Evolutionary conservation across 2,888 invertebrate genomes (phyloP).

Genomic region (Oeneis ivallda): DNA sequence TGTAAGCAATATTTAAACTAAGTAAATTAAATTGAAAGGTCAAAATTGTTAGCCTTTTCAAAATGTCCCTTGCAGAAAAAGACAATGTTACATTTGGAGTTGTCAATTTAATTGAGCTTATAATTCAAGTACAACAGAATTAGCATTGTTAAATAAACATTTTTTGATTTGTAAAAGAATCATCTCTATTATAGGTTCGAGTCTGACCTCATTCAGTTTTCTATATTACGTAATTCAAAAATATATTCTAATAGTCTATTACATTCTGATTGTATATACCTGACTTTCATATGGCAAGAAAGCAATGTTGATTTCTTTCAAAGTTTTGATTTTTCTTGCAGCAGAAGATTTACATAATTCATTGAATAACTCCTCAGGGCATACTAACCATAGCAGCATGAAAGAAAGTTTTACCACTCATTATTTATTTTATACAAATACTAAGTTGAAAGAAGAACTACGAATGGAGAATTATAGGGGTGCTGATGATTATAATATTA

Average conservation of each 20-base stretch:
- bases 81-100: too few species aligned
- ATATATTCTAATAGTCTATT: background rate
- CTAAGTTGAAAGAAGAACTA: background rate
- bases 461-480: background rate
- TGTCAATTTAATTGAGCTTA: too few species aligned
- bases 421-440: background rate
- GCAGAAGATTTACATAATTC: slow-evolving; percentile 97
- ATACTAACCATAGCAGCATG: slow-evolving; percentile 85
- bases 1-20: too few species aligned
- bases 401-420: slow-evolving; percentile 49
- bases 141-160: too few species aligned
- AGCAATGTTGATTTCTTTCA: slow-evolving; percentile 99
- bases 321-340: slow-evolving; percentile 96
- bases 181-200: too few species aligned
- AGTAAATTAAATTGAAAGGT: too few species aligned
- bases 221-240: too few species aligned
- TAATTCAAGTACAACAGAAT: too few species aligned
- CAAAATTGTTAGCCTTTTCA: too few species aligned
- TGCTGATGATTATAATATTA: background rate
- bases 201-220: too few species aligned
- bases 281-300: slow-evolving; percentile 98
- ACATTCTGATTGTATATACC: slow-evolving; percentile 78
- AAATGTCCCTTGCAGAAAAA: too few species aligned
- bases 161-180: too few species aligned
- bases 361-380: slow-evolving; percentile 98